Conservation (phyloP, 2,113 vertebrate genomes). For the Taxidea taxus region DNA sequence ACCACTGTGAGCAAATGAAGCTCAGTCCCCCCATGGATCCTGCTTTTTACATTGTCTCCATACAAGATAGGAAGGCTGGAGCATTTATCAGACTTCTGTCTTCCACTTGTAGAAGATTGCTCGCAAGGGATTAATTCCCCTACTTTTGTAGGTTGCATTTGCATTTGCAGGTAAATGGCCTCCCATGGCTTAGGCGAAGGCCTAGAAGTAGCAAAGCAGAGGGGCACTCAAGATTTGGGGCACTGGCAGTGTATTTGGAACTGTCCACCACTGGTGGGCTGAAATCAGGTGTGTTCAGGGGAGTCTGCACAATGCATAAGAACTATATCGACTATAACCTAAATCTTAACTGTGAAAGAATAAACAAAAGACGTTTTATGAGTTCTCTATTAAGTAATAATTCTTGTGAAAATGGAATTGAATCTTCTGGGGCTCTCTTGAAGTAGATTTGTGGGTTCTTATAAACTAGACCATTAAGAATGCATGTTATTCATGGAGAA, state of each 20-base stretch:
- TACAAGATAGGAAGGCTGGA: neutral
- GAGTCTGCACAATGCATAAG: neutral
- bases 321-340: neutral
- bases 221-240: no score
- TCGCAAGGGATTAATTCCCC: neutral
- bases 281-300: neutral
- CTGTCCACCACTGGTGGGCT: no score
- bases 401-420: constrained; percentile 14
- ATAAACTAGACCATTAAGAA: neutral
- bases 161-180: neutral
- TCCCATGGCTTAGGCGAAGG: neutral
- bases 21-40: no score
- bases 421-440: neutral
- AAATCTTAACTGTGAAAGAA: neutral
- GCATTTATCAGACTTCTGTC: neutral
- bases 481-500: constrained; percentile 15
- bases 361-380: neutral
- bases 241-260: neutral
- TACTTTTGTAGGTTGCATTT: neutral
- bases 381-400: neutral
- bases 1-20: neutral
- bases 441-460: constrained; percentile 10
- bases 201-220: neutral
- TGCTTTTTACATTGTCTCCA: neutral
- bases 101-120: neutral